Evolutionary conservation across 1,140 invertebrate genomes (phyloP), one percentile per base, ranked within the genome.

Genomic region (Ooceraea biroi): DNA sequence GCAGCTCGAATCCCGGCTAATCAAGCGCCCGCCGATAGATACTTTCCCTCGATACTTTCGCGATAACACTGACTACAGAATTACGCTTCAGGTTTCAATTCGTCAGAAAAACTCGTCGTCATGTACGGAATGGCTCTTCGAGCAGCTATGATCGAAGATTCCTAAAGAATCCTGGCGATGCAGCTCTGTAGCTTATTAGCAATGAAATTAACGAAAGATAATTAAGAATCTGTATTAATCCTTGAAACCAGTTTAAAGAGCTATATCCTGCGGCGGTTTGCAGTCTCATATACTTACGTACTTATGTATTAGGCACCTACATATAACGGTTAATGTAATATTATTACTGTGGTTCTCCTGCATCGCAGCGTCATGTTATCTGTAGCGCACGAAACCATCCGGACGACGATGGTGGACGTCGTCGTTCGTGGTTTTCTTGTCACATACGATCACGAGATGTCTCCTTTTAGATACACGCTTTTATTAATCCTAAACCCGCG

Each of bases 1-100:
- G 41, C 36, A 17, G n/a, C 25, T 41, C 48, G 22, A 58, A 55
- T 82, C 66, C 77, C 85, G 87, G 82, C 90, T 87, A 90, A 92
- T 92, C 92, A 90, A 90, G 83, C 90, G 71, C 78, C 66, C 88
- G 89, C 52, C 77, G 82, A 87, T 87, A 82, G 48, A 68, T 77
- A 83, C 88, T 82, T 87, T 50, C 77, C 44, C 61, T 63, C 58
- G 61, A 48, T 60, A 58, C 82, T 60, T 48, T 5, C 63, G 25
- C 65, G 65, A 69, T 78, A 57, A 55, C 68, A 57, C 41, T 17
- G 5, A 3, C 17, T 55, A n/a, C 44, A 55, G 36, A 25, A 78
- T 78, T 36, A 36, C 50, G 50, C 44, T 69, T 11, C 22, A 19
- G 44, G 14, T 12, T 55, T 17, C 44, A 30, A 36, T 58, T 46